A percentile compares a stretch with the other conserved stretches of the same genome.
Evolutionary conservation across 2,888 invertebrate species (phyloP).

Genomic region (Exephanes ischioxanthus): DNA sequence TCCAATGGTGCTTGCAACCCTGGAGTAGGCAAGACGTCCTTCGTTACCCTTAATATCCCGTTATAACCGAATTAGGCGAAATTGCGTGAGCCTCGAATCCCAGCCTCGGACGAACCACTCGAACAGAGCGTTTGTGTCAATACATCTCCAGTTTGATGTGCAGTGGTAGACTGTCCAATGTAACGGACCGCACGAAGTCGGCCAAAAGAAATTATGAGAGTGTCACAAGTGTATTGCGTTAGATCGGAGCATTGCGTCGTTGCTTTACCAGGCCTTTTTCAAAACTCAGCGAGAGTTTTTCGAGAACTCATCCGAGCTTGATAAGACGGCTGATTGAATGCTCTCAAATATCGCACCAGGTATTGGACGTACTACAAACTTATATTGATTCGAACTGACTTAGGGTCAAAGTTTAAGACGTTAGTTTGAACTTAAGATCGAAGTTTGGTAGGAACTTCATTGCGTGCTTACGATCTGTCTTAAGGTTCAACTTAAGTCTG

Average conservation of each 20-base stretch:
- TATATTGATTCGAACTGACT: slow-evolving; percentile 11
- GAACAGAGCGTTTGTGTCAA: slow-evolving; percentile 40
- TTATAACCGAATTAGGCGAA: slow-evolving; percentile 75
- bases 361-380: background rate
- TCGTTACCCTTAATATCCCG: slow-evolving; percentile 77
- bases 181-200: background rate
- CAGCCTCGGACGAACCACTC: slow-evolving; percentile 28
- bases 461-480: too few species aligned
- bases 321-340: too few species aligned
- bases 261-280: too few species aligned
- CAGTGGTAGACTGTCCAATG: background rate
- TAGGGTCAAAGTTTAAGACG: background rate
- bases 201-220: background rate
- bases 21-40: slow-evolving; percentile 73
- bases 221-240: too few species aligned
- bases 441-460: too few species aligned
- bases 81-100: slow-evolving; percentile 37
- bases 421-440: too few species aligned
- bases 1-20: slow-evolving; percentile 69
- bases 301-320: too few species aligned
- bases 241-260: too few species aligned
- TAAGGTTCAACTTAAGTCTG: too few species aligned
- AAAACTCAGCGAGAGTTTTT: too few species aligned
- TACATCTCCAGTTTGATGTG: slow-evolving; percentile 7
- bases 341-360: too few species aligned